Evolutionary conservation across 1,140 invertebrate species (phyloP).

Genomic region (Muscidifurax raptorellus): DNA sequence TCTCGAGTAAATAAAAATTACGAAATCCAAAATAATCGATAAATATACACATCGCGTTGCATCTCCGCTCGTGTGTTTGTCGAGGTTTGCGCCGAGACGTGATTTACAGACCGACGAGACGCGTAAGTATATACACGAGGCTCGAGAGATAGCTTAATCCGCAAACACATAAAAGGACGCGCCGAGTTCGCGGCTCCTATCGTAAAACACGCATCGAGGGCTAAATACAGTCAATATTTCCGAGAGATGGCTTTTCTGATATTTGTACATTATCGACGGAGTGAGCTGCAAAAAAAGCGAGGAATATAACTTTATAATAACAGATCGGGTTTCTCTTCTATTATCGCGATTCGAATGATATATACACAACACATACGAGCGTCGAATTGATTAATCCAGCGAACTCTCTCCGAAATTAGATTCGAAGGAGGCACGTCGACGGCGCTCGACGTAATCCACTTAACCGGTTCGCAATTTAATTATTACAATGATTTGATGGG

Average conservation of each 20-base stretch:
- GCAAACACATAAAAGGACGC: conserved; percentile 51
- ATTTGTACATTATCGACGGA: neutral
- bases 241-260: conserved; percentile 18
- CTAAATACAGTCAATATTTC: conserved; percentile 22
- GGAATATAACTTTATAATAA: too few species aligned
- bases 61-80: conserved; percentile 28
- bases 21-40: neutral
- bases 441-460: conserved; percentile 14
- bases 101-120: conserved; percentile 55
- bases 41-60: neutral
- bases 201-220: conserved; percentile 22
- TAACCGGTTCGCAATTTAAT: conserved; percentile 33
- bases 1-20: neutral
- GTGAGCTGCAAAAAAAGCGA: neutral
- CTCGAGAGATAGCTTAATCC: conserved; percentile 59
- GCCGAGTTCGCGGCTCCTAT: conserved; percentile 22
- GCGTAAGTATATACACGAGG: too few species aligned
- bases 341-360: neutral
- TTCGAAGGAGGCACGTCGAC: neutral
- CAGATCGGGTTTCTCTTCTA: neutral
- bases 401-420: neutral
- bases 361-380: neutral
- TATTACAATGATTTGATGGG: conserved; percentile 35
- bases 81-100: conserved; percentile 44
- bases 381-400: neutral